These are phyloP conservation scores for Drosophila fuyamai DNA, from an alignment of 1,140 invertebrate genomes.

Conservation along the genomic window DNA sequence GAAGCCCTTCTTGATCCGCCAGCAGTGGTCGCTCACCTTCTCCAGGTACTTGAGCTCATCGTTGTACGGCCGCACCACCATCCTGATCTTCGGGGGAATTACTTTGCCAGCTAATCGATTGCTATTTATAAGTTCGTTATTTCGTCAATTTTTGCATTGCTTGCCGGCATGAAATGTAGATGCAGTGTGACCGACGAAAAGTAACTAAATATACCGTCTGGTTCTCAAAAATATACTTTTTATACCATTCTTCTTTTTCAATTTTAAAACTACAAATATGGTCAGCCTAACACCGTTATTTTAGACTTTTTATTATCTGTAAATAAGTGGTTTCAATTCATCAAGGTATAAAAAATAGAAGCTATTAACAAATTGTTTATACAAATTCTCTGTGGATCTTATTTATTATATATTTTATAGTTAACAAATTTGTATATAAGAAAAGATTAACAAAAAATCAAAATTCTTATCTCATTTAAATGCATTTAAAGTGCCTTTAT, in stretches of 20 bases:
- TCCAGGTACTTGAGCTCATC: conserved; percentile 98
- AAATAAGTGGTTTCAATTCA: no score
- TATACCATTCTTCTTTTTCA: no score
- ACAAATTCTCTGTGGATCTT: no score
- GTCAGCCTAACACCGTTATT: no score
- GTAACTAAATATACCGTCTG: background rate
- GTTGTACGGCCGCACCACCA: conserved; percentile 96
- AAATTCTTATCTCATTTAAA: background rate
- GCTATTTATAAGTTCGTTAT: conserved; percentile 32
- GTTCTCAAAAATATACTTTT: background rate
- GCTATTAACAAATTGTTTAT: no score
- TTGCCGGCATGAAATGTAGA: conserved; percentile 26
- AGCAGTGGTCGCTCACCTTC: conserved; percentile 92
- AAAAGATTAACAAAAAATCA: no score
- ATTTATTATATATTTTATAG: background rate
- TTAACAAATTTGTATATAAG: background rate
- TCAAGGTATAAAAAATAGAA: no score
- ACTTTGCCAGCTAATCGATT: conserved; percentile 2
- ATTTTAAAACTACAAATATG: no score
- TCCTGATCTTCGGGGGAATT: conserved; percentile 84
- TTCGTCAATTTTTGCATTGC: conserved; percentile 47
- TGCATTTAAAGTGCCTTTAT: background rate
- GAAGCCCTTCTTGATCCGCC: conserved; percentile 99
- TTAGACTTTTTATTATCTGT: no score
- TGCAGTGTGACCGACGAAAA: background rate